Conservation (phyloP, 2,888 invertebrate genomes). For the Scrobipalpa costella region DNA sequence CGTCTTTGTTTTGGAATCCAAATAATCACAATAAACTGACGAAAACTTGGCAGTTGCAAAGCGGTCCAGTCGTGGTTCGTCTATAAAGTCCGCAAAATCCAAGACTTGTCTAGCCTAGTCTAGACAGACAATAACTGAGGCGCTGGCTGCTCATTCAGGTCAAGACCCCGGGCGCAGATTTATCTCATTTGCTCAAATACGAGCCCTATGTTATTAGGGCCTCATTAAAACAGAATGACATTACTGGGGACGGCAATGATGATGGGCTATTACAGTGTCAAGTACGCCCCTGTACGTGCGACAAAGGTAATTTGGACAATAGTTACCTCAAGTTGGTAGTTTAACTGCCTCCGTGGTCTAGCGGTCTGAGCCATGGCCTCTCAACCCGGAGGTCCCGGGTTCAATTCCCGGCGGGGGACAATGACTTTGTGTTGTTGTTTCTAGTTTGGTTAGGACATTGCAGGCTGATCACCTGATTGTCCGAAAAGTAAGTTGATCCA, state of each 20-base stretch:
- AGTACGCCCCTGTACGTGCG: not conserved
- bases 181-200: constrained; percentile 6
- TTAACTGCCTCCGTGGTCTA: no score
- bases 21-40: no score
- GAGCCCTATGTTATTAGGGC: not conserved
- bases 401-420: no score
- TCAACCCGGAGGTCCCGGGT: no score
- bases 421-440: no score
- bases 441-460: no score
- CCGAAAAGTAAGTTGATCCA: no score
- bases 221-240: not conserved
- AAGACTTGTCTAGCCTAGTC: not conserved
- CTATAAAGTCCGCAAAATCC: not conserved
- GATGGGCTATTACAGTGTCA: not conserved
- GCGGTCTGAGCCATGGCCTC: no score
- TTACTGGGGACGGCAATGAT: not conserved
- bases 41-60: not conserved
- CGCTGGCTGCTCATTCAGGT: constrained; percentile 23
- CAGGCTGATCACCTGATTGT: no score
- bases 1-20: no score
- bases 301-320: no score
- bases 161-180: constrained; percentile 20
- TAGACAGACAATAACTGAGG: constrained; percentile 14
- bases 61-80: not conserved
- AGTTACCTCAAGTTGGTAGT: not conserved